Base-by-base conservation (phyloP, 2,113 vertebrate species). In the Dicentrarchus labrax region DNA sequence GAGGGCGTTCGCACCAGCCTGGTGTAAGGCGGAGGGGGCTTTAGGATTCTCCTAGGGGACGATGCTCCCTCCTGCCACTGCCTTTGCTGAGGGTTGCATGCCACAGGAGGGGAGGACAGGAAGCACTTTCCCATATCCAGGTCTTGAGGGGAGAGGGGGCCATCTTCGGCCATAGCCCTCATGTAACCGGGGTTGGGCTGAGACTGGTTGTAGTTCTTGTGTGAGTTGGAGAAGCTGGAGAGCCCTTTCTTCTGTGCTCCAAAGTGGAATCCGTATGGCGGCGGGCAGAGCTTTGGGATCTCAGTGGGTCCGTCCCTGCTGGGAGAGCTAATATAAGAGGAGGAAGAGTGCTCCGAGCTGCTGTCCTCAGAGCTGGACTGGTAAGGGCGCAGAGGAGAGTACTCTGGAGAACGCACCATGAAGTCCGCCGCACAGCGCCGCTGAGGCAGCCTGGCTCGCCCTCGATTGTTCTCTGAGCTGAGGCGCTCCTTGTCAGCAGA, bases 361-460 rank as follows among this genome's bases (percentile, higher is more conserved):
- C 96, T 97, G 93, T 97, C 96, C 80, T 97, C 97, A 0, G 96
- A 97, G 88, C 95, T 95, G 62, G 96, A 96, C 88, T 95, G 96
- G 83, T 94, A 96, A 65, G 89, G 89, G 0, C 87, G 89, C 41
- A 89, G 81, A 17, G 95, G 95, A 8, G 95, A 95, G 85, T 91
- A 96, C 67, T 95, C 94, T 0, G 95, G 94, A 15, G 95, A 94
- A 0, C 90, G 94, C 79, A 96, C 90, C 0, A 94, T 91, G 75
- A 96, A 94, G 72, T 96, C 95, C 0, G 96, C 92, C 6, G 93
- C 78, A 0, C 94, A 95, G 16, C 92, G 93, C 2, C 92, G 95
- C 76, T 95, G 95, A 0, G 96, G 96, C 30, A 95, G 72, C 78
- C 93, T 86, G 36, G 93, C 94, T 30, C 94, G 92, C 0, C 93